These are phyloP conservation scores for Tragelaphus oryx DNA, from an alignment of 2,797 vertebrate genomes.

Conservation along the genomic window DNA sequence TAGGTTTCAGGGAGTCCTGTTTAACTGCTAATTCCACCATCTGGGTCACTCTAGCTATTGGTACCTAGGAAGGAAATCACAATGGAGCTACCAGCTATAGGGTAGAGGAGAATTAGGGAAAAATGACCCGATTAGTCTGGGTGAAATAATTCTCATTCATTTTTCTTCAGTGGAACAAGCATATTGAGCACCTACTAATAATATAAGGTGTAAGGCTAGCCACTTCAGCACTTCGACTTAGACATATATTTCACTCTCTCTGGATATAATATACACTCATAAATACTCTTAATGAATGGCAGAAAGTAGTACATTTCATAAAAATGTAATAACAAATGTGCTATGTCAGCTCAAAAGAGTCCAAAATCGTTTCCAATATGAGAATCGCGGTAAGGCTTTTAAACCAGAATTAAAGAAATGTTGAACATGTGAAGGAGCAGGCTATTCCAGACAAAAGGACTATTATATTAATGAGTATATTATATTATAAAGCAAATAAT, in stretches of 20 bases:
- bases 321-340: slow-evolving; percentile 16
- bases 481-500: neutral
- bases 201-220: neutral
- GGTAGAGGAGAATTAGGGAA: neutral
- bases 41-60: neutral
- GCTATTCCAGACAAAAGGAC: neutral
- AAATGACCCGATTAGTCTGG: neutral
- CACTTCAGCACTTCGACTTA: neutral
- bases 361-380: neutral
- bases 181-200: neutral
- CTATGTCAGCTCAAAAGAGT: neutral
- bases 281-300: slow-evolving; percentile 3
- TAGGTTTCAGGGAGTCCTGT: neutral
- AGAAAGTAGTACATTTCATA: neutral
- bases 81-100: fast-evolving
- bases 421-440: neutral
- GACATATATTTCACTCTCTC: neutral
- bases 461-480: neutral
- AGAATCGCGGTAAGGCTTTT: neutral
- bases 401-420: slow-evolving; percentile 2
- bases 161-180: slow-evolving; percentile 19
- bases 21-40: neutral
- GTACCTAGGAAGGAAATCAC: neutral
- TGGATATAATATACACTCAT: neutral
- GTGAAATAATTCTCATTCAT: neutral